Base-by-base conservation (phyloP, 2,888 invertebrate species). In the Notodonta dromedarius region DNA sequence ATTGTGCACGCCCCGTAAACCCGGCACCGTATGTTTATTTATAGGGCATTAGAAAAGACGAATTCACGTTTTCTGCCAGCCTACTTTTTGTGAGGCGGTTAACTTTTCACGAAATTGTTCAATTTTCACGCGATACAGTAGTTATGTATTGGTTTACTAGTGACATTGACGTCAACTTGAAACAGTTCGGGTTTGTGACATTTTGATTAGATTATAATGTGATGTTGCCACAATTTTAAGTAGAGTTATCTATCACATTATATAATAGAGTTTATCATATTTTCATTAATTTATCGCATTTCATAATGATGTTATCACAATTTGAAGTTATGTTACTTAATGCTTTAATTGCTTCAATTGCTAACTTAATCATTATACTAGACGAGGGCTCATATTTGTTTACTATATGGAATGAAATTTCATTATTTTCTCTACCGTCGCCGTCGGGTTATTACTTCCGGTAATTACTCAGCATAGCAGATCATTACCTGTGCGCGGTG, bases 31-130 rank as follows among this genome's bases (percentile, higher is more conserved):
- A 87, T 89, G 88, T 90, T 88, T 90, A 89, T 90, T 90, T 89
- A 90, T 89, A 85, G 85, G 81, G 86, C 87, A 88, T 89, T 89
- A 89, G 80, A 86, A 85, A 84, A 88, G 88, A 89, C 84, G 86
- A 82, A 89, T 87, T 81, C 83, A 63, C 78, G 77, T 81, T 79
- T 73, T 76, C 78, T 65, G 1, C 65, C 65, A 65, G 65, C 75
- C 76, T 71, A 78, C 75, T 77, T 79, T 78, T 79, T 78, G 76
- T 76, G 66, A 76, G 70, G 70, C 73, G 77, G 83, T 79, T 79
- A 75, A 80, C 70, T 71, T 75, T 66, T 67, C 62, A 69, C 71
- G 74, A 71, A 75, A 77, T 73, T 75, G 73, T 71, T 70, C 74
- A 73, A 74, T 78, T 76, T 78, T 69, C 65, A 60, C 63, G 62